phyloP scores from a whole-genome alignment of 2,888 invertebrate genomes.

The Lasioglossum pauxillum region DNA sequence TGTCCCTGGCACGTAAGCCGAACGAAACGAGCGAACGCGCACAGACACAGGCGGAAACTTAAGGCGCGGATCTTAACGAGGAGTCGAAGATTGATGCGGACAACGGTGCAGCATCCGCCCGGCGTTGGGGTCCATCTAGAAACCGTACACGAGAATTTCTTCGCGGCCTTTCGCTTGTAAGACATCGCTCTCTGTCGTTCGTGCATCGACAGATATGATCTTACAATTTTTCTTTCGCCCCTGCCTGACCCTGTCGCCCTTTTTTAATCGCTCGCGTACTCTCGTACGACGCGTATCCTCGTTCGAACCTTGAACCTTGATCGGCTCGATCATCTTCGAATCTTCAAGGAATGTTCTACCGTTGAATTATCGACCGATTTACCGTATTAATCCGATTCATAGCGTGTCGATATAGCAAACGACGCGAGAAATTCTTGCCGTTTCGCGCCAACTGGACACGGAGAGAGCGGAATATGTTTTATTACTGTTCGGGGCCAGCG shows the following conservation, averaged over 20 bases:
- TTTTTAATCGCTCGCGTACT: background rate
- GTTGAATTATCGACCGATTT: background rate
- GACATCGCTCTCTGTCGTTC: slow-evolving; percentile 61
- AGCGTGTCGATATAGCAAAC: background rate
- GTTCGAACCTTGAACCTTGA: background rate
- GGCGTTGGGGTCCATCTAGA: slow-evolving; percentile 51
- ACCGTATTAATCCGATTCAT: background rate
- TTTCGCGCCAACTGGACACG: background rate
- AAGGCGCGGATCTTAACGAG: slow-evolving; percentile 83
- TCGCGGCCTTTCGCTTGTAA: slow-evolving; percentile 52
- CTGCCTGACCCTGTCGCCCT: background rate
- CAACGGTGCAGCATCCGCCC: slow-evolving; percentile 75
- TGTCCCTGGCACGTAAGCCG: slow-evolving; percentile 65
- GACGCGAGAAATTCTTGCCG: background rate
- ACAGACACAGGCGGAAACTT: slow-evolving; percentile 69
- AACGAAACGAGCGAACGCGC: slow-evolving; percentile 62
- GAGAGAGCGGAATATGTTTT: slow-evolving; percentile 3
- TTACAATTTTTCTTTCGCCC: slow-evolving; percentile 29
- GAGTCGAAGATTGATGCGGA: slow-evolving; percentile 82
- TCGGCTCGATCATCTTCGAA: background rate
- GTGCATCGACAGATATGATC: slow-evolving; percentile 54
- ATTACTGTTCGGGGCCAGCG: slow-evolving; percentile 54
- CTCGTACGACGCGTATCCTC: background rate
- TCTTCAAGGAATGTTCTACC: background rate
- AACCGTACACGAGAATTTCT: slow-evolving; percentile 68